Base-by-base conservation (phyloP, 2,113 vertebrate genomes). In the Rutilus rutilus region DNA sequence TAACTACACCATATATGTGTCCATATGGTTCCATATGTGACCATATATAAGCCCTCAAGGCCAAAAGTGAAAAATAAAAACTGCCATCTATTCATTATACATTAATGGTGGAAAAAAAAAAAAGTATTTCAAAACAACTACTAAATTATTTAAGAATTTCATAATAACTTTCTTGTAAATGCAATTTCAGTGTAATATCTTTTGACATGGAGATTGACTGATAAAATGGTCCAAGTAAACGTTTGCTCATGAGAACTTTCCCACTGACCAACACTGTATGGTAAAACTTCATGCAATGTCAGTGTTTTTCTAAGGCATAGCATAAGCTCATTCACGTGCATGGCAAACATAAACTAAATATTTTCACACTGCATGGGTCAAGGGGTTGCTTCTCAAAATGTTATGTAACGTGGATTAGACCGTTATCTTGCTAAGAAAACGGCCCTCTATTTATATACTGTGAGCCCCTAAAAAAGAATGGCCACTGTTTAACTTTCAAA, bases 321-420 rank as follows among this genome's bases (percentile, higher is more conserved):
- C 78, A 57, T 64, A 60, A 78, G 84, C 75, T 84, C 78, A 80
- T 88, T 88, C 84, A 88, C 84, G 33, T 88, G 84, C 78, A 88
- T 42, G 36, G 30, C 60, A 36, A 75, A 73, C 45, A 71, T 52
- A 42, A 84, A 59, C 57, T 39, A 80, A 65, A 88, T 84, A 77
- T 81, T 85, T 88, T 85, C 83, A 88, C 67, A 36, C 78, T 81
- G 15, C 50, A 52, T 17, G 64, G 77, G 84, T 82, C 57, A 60
- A 78, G 76, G 33, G 42, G 42, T 42, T 60, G 71, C 25, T 39
- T 10, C 69, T 30, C 50, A 62, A 39, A 54, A 39, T 25, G 62
- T 88, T 85, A 88, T 64, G 79, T 79, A 88, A 78, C 69, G 36
- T 30, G 79, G 87, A 88, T 88, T 78, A 88, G 74, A 30, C 6